Evolutionary conservation across 2,113 vertebrate genomes (phyloP), one percentile per base, ranked within the genome.

Genomic region (Pangasianodon gigas): DNA sequence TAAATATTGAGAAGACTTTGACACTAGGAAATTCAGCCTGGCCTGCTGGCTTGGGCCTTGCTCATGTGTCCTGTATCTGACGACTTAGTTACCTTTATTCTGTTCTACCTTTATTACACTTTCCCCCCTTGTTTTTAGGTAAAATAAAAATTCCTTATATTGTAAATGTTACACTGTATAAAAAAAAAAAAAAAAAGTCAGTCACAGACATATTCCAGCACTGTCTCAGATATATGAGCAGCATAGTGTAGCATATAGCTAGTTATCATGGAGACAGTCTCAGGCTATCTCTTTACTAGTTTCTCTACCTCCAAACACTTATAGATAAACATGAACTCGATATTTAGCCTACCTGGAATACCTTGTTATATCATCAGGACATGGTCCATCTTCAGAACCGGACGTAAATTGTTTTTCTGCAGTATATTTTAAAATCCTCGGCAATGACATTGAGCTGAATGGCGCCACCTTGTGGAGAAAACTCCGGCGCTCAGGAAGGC

Each of bases 381-480:
- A 65, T 46, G 67, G 82, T 89, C 92, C 89, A 60, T 92, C 77
- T 65, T 80, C 52, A 65, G 85, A 87, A 87, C 60, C 67, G 83
- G 84, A 86, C 69, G 67, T 88, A 84, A 77, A 88, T 86, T 89
- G 84, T 93, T 90, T 93, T 92, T 93, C 92, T 69, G 75, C 44
- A 67, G 75, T 67, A 67, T 71, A 92, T 93, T 93, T 92, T 94
- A 93, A 37, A 90, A 94, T 95, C 92, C 94, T 95, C 97, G 97
- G 97, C 97, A 98, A 97, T 99, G 98, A 99, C 98, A 99, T 99
- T 99, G 98, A 98, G 99, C 98, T 96, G 95, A 97, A 96, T 95
- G 95, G 96, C 98, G 98, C 98, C 98, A 96, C 96, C 98, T 96
- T 95, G 98, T 98, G 98, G 98, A 92, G 75, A 67, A 94, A 91